Percentiles rank a stretch among this genome's conserved stretches.
phyloP scores from a whole-genome alignment of 92 coral and sea anemone species.

The Heteractis magnifica region DNA sequence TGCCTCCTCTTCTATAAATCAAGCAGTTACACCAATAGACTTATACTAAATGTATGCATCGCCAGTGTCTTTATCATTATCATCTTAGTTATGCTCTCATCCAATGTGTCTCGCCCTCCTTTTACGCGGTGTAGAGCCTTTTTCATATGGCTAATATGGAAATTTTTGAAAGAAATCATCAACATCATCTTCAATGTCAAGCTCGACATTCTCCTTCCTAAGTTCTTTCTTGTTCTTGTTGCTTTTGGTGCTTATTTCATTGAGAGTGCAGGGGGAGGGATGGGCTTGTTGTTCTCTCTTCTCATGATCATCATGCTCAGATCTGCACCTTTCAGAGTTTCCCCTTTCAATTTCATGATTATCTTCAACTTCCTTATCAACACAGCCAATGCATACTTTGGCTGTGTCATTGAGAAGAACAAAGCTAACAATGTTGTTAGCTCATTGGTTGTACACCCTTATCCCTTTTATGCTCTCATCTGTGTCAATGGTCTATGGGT shows the following conservation, averaged over 20 bases:
- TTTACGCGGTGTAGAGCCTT: conserved; percentile 64
- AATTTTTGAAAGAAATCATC: conserved; percentile 55
- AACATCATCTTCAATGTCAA: conserved; percentile 73
- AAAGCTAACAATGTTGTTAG: conserved; percentile 55
- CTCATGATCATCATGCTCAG: conserved; percentile 82
- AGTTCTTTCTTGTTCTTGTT: conserved; percentile 68
- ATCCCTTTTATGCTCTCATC: conserved; percentile 67
- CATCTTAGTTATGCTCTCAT: conserved; percentile 62
- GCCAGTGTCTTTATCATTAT: conserved; percentile 57
- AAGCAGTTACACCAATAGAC: conserved; percentile 36
- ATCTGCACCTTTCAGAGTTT: conserved; percentile 82
- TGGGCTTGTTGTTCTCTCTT: conserved; percentile 76
- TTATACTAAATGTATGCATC: conserved; percentile 59
- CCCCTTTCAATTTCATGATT: conserved; percentile 88
- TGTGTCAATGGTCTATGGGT: conserved; percentile 65
- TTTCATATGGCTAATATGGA: conserved; percentile 60
- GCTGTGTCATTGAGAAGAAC: conserved; percentile 77
- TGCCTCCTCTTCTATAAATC: conserved; percentile 46
- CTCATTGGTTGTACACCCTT: conserved; percentile 81
- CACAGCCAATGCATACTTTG: conserved; percentile 75
- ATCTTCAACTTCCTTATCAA: conserved; percentile 75
- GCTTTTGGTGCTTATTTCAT: conserved; percentile 73
- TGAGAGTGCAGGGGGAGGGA: conserved; percentile 81
- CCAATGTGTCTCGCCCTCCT: conserved; percentile 78
- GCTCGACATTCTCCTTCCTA: conserved; percentile 64